Evolutionary conservation across 1,140 invertebrate species (phyloP).

Genomic region (Sesamia nonagrioides): DNA sequence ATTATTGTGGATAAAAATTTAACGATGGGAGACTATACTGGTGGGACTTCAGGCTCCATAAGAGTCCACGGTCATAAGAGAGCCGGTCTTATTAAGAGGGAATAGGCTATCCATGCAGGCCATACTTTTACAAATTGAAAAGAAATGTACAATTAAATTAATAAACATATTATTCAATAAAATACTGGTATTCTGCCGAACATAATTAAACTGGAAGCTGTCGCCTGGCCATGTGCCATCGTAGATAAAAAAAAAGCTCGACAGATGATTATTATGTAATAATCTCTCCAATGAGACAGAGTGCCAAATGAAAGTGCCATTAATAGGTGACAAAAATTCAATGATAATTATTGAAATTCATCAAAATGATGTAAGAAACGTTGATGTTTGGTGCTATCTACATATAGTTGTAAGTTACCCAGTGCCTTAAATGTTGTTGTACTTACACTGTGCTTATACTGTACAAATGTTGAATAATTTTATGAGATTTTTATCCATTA

Average conservation of each 20-base stretch:
- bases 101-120: no score
- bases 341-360: conserved; percentile 24
- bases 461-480: conserved; percentile 76
- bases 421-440: conserved; percentile 74
- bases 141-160: not conserved
- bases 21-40: no score
- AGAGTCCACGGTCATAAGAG: no score
- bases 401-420: conserved; percentile 47
- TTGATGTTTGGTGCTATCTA: conserved; percentile 61
- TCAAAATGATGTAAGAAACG: conserved; percentile 29
- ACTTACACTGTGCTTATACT: conserved; percentile 66
- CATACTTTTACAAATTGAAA: not conserved
- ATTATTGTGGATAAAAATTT: no score
- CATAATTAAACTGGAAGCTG: not conserved
- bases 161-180: not conserved
- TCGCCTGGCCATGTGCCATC: no score
- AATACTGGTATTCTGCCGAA: no score
- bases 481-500: conserved; percentile 68
- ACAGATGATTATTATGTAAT: not conserved
- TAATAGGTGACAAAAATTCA: conserved; percentile 28
- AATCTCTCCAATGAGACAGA: conserved; percentile 21
- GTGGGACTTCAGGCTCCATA: no score
- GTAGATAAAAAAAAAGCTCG: no score
- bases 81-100: no score
- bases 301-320: conserved; percentile 30